Conservation (phyloP, 2,113 vertebrate species). For the Scophthalmus maximus region DNA sequence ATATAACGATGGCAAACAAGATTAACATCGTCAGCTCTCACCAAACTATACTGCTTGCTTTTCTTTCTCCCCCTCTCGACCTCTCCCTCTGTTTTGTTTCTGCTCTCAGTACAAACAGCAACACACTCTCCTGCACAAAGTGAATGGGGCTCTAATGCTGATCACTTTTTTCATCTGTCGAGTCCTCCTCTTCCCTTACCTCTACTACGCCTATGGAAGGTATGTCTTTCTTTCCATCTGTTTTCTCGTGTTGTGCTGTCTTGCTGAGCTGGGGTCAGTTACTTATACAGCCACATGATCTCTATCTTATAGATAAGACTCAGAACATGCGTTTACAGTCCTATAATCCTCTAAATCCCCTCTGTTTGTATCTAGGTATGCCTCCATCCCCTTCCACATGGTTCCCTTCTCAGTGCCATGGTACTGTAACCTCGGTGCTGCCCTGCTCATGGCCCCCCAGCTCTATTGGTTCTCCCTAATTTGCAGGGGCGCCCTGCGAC, state of each 20-base stretch:
- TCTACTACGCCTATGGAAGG: slow-evolving; percentile 94
- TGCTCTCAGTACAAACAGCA: slow-evolving; percentile 88
- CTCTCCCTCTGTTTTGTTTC: slow-evolving; percentile 34
- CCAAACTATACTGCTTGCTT: slow-evolving; percentile 68
- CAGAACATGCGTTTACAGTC: neutral
- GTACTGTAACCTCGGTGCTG: slow-evolving; percentile 88
- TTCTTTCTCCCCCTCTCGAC: slow-evolving; percentile 53
- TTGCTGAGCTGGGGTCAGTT: slow-evolving; percentile 36
- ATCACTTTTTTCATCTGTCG: slow-evolving; percentile 93
- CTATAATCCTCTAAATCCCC: neutral
- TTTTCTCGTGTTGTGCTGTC: slow-evolving; percentile 51
- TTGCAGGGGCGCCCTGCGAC: slow-evolving; percentile 87
- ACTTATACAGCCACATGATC: slow-evolving; percentile 15
- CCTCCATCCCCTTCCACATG: slow-evolving; percentile 86
- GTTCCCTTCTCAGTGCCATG: slow-evolving; percentile 87
- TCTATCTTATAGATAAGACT: neutral
- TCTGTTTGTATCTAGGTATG: slow-evolving; percentile 76
- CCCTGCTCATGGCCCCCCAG: slow-evolving; percentile 90
- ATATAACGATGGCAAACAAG: slow-evolving; percentile 11
- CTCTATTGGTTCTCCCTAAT: slow-evolving; percentile 94
- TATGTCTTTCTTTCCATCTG: slow-evolving; percentile 76
- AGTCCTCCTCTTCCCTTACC: slow-evolving; percentile 93
- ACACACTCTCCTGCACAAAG: slow-evolving; percentile 92
- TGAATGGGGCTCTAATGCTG: slow-evolving; percentile 91
- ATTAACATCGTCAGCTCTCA: slow-evolving; percentile 66